Evolutionary conservation across 2,113 vertebrate species (phyloP), one percentile per base, ranked within the genome.

Genomic region (Octodon degus): DNA sequence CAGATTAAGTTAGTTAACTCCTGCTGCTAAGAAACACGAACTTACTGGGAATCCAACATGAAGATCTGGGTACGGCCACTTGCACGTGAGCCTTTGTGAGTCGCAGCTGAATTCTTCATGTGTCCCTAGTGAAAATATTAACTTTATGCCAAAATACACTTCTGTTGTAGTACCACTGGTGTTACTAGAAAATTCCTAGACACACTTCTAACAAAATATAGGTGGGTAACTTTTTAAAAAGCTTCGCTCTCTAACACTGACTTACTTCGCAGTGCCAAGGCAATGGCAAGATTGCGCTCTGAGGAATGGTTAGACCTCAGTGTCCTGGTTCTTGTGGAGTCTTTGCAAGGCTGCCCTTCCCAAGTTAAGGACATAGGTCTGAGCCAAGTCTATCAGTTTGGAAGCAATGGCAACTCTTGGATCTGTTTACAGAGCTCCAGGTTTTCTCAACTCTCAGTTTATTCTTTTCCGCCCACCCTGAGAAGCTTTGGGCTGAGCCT

Each of bases 131-230:
- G n/a, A 90, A 88, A 95, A 87, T 10, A 47, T 89, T 88, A 82
- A 90, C 47, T 79, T 72, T 70, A 58, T 65, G 53, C 93, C n/a
- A 82, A 60, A 95, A 93, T 77, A 67, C 87, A 80, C 40, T 84
- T 47, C 22, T 77, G 55, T 67, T 77, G 37, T 85, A 77, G 76
- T 72, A 50, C 7, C 55, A 63, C 20, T 67, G 13, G 19, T 87
- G 43, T 95, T 94, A 74, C 12, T 68, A 55, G n/a, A 89, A 91
- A 93, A 81, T 88, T 95, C 40, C 74, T 80, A 84, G 93, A 58
- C 8, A 58, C 65, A 24, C 95, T 94, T 88, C 13, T 93, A 93
- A 70, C 62, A 96, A 84, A 70, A 95, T 74, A 50, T 68, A 94
- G 79, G 47, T 83, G 20, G 2, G 9, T 86, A 86, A 85, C 11